phyloP scores from a whole-genome alignment of 2,888 invertebrate species.

The Frankliniella fusca region DNA sequence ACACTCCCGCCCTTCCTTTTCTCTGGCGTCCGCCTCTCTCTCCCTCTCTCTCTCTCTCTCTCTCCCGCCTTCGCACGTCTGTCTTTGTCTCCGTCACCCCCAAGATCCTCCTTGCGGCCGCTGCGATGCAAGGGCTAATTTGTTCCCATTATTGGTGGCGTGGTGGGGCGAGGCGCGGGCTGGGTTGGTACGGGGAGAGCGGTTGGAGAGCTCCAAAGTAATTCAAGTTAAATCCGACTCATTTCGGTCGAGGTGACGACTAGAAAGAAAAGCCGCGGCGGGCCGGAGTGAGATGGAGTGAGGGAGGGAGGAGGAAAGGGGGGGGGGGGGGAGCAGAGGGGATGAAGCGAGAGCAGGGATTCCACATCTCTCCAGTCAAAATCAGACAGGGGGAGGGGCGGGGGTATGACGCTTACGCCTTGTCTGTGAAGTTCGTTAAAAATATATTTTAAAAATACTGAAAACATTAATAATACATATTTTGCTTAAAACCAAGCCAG shows the following conservation, averaged over 20 bases:
- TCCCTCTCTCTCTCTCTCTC: neutral
- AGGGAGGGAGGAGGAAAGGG: too few species aligned
- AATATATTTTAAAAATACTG: too few species aligned
- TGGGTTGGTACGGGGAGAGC: neutral
- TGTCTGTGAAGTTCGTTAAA: too few species aligned
- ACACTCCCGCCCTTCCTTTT: neutral
- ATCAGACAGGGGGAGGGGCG: too few species aligned
- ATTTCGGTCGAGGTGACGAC: constrained; percentile 1
- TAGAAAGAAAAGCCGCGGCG: neutral
- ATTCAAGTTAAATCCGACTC: constrained; percentile 25
- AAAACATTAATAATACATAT: too few species aligned
- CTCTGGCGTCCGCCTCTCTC: neutral
- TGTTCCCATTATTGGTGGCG: constrained; percentile 6
- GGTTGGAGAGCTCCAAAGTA: neutral
- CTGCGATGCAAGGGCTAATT: constrained; percentile 10
- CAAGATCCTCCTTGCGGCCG: neutral
- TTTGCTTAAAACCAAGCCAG: too few species aligned
- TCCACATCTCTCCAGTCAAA: too few species aligned
- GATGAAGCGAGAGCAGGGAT: too few species aligned
- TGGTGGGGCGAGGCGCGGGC: neutral
- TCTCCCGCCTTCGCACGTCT: neutral
- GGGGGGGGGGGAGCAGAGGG: too few species aligned
- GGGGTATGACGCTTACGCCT: too few species aligned
- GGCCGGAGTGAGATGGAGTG: too few species aligned
- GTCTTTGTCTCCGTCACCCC: neutral